Evolutionary conservation across 2,888 invertebrate genomes (phyloP).

Genomic region (Deilephila elpenor): DNA sequence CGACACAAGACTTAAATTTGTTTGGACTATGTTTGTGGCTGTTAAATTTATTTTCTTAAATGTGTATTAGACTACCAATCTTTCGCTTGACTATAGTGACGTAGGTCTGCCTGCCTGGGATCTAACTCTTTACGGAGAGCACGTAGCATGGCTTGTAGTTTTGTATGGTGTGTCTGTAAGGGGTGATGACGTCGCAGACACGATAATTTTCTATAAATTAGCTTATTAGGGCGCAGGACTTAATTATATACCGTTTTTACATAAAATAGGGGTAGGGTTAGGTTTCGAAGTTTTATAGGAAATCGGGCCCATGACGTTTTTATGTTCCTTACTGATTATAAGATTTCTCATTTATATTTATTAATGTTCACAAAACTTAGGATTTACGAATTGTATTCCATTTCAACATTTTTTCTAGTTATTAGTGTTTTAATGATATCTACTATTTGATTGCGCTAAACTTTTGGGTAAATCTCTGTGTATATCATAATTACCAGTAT

Average conservation of each 20-base stretch:
- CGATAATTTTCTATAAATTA: slow-evolving; percentile 76
- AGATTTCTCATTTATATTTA: slow-evolving; percentile 41
- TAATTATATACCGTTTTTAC: slow-evolving; percentile 72
- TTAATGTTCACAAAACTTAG: slow-evolving; percentile 43
- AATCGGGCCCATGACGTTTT: slow-evolving; percentile 82
- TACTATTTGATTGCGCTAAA: slow-evolving; percentile 71
- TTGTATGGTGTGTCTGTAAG: slow-evolving; percentile 2
- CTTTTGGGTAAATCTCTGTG: slow-evolving; percentile 81
- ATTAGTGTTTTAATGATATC: slow-evolving; percentile 46
- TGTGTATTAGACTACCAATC: too few species aligned
- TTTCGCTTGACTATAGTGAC: too few species aligned
- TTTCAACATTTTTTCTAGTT: slow-evolving; percentile 27
- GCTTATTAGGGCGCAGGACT: slow-evolving; percentile 74
- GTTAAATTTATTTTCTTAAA: too few species aligned
- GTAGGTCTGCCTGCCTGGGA: too few species aligned
- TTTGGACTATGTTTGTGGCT: too few species aligned
- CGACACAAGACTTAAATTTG: too few species aligned
- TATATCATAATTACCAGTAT: slow-evolving; percentile 81
- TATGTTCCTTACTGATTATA: slow-evolving; percentile 67
- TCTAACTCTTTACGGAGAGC: not conserved
- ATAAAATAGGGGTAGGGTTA: slow-evolving; percentile 53
- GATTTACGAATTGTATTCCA: slow-evolving; percentile 26
- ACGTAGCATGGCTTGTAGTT: slow-evolving; percentile 24
- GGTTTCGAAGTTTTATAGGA: slow-evolving; percentile 75
- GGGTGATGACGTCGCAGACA: slow-evolving; percentile 2